These are phyloP conservation scores for Circaetus cinerascens DNA, from an alignment of 2,113 vertebrate species.

Conservation along the genomic window DNA sequence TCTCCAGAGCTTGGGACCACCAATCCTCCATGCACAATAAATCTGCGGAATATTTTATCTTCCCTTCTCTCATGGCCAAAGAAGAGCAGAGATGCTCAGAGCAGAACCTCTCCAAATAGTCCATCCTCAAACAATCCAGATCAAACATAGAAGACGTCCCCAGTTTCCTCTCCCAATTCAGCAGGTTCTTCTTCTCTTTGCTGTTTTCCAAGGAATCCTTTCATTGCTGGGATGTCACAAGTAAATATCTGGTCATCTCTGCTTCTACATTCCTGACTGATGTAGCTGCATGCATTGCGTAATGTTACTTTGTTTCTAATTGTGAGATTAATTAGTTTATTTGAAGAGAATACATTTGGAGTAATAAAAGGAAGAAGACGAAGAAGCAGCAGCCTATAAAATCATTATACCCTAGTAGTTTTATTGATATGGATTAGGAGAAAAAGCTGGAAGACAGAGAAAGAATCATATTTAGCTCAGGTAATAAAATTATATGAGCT, in stretches of 20 bases:
- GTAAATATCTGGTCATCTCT: background rate
- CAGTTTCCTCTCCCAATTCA: background rate
- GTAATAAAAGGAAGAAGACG: conserved; percentile 7
- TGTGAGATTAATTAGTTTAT: conserved; percentile 26
- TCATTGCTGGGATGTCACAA: background rate
- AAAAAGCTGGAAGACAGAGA: conserved; percentile 54
- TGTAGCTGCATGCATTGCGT: background rate
- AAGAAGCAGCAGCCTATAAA: conserved; percentile 28
- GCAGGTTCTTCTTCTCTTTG: background rate
- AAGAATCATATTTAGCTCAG: conserved; percentile 52
- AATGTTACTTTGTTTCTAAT: background rate
- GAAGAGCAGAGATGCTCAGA: background rate
- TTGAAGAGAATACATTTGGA: background rate
- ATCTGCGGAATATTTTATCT: background rate
- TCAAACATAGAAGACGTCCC: background rate
- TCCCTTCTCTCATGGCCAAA: background rate
- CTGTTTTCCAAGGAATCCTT: background rate
- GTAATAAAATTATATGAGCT: conserved; percentile 60
- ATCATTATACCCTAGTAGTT: conserved; percentile 12
- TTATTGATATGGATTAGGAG: conserved; percentile 51
- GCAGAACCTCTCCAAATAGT: background rate
- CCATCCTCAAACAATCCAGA: background rate
- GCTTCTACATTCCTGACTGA: background rate
- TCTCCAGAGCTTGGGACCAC: background rate
- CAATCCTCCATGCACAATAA: background rate